Conservation (phyloP, 2,888 invertebrate species). For the Pogonocherus hispidulus region DNA sequence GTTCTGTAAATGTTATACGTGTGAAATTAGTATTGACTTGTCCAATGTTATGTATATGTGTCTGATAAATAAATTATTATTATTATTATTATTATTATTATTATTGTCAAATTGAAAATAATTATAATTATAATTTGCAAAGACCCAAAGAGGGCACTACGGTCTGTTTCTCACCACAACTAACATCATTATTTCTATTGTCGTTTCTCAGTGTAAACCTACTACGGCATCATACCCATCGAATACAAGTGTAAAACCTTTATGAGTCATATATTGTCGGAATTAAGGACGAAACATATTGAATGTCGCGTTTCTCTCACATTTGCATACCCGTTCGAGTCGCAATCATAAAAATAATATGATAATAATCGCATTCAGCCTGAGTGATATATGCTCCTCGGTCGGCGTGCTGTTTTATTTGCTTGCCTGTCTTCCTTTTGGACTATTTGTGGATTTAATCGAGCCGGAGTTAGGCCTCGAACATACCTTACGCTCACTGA, state of each 20-base stretch:
- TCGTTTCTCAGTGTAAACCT: constrained; percentile 18
- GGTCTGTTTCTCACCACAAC: no score
- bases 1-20: no score
- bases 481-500: constrained; percentile 44
- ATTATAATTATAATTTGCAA: no score
- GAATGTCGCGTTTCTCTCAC: constrained; percentile 60
- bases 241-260: constrained; percentile 58
- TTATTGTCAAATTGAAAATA: no score
- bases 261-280: constrained; percentile 62
- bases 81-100: no score
- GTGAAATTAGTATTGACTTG: no score
- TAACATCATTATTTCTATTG: no score
- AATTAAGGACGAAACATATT: constrained; percentile 62
- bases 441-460: constrained; percentile 52
- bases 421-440: constrained; percentile 38
- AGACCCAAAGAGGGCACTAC: no score
- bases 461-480: constrained; percentile 45
- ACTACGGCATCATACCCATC: constrained; percentile 31
- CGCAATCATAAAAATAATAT: constrained; percentile 63
- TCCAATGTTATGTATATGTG: no score
- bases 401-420: constrained; percentile 42
- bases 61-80: no score
- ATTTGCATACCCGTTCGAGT: constrained; percentile 62
- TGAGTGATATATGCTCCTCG: constrained; percentile 59
- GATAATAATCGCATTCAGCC: constrained; percentile 61